Percentiles rank a stretch among this genome's conserved stretches.
These are phyloP conservation scores for Apotomis turbidana DNA, from an alignment of 2,888 invertebrate species.

Conservation along the genomic window DNA sequence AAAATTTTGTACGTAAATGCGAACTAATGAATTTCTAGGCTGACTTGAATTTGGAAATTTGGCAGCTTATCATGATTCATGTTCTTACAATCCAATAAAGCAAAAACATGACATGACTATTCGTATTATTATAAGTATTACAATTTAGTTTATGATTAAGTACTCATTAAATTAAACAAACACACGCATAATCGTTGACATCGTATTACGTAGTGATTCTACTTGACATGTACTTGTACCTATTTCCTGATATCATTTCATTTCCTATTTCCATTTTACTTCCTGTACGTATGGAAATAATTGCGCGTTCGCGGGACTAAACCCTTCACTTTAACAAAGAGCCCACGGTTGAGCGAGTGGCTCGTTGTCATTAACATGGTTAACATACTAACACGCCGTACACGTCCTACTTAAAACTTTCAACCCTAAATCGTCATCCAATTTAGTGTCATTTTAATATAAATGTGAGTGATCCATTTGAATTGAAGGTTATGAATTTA, in stretches of 20 bases:
- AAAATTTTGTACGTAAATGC: too few species aligned
- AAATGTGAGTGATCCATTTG: neutral
- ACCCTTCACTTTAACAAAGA: slow-evolving; percentile 22
- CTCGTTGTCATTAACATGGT: slow-evolving; percentile 13
- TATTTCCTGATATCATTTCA: slow-evolving; percentile 36
- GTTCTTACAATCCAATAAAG: too few species aligned
- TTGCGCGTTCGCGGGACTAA: slow-evolving; percentile 13
- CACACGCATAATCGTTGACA: slow-evolving; percentile 14
- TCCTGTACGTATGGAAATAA: slow-evolving; percentile 27
- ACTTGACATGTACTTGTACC: slow-evolving; percentile 15
- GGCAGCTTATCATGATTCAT: too few species aligned
- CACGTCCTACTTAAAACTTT: neutral
- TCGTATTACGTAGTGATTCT: slow-evolving; percentile 17
- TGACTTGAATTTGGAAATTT: too few species aligned
- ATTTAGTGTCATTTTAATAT: neutral
- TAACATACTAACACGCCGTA: neutral
- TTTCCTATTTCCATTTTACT: slow-evolving; percentile 38
- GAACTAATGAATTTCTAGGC: too few species aligned
- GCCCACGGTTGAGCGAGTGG: slow-evolving; percentile 9
- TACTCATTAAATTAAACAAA: neutral
- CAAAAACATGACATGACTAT: too few species aligned
- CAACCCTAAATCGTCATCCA: neutral
- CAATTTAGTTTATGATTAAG: too few species aligned
- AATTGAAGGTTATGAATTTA: neutral
- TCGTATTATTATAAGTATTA: too few species aligned